A percentile compares a stretch with the other conserved stretches of the same genome.
Evolutionary conservation across 2,113 vertebrate genomes (phyloP).

Genomic region (Jacana jacana): DNA sequence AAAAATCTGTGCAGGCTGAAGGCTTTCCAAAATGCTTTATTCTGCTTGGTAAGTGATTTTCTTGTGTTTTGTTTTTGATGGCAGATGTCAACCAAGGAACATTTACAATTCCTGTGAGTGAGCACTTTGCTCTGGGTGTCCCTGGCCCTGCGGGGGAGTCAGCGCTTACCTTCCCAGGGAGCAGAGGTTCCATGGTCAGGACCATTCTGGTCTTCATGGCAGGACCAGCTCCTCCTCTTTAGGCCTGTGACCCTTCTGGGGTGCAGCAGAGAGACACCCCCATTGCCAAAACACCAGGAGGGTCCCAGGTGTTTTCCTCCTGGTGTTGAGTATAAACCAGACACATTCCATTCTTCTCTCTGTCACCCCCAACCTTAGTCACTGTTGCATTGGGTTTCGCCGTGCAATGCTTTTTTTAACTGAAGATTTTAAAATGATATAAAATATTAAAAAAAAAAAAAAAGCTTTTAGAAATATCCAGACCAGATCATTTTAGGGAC

Average conservation of each 20-base stretch:
- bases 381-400: not conserved
- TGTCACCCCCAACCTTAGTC: not conserved
- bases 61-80: not conserved
- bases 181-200: not conserved
- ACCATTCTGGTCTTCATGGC: fast-evolving
- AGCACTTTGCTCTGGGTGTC: not conserved
- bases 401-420: not conserved
- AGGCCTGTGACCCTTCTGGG: not conserved
- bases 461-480: too few relatives aligned
- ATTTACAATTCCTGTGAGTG: not conserved
- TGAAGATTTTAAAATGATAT: not conserved
- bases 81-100: not conserved
- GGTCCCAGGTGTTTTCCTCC: not conserved
- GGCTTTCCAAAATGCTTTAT: not conserved
- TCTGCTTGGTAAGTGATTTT: not conserved
- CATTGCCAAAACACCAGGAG: not conserved
- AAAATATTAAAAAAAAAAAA: too few relatives aligned
- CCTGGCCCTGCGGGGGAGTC: fast-evolving
- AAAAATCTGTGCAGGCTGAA: not conserved
- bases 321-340: not conserved
- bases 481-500: too few relatives aligned
- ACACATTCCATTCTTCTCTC: not conserved
- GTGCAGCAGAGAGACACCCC: not conserved
- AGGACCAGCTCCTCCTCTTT: not conserved
- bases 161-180: not conserved